Evolutionary conservation across 1,140 invertebrate species (phyloP), one percentile per base, ranked within the genome.

Genomic region (Carposina sasakii): DNA sequence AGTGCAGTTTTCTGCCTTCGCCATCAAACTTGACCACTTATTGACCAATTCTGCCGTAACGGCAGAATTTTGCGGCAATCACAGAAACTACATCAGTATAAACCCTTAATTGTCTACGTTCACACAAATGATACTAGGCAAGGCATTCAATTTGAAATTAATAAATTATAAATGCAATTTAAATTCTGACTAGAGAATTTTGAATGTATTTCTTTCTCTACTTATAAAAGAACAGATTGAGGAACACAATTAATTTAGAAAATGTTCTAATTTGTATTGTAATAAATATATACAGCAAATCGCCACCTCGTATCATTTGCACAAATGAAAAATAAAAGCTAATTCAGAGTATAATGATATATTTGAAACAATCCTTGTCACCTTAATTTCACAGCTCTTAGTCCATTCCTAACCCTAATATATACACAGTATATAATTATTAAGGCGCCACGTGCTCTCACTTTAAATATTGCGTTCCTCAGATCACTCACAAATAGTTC

Each of bases 161-260:
- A 78, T 78, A 78, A 82, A 69, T 76, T 79, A 82, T 82, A 82
- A 82, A 82, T 82, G 76, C 77, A 77, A 56, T 53, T 63, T 65
- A 30, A 49, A 65, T 64, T 57, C 73, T 73, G 77, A 81, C 76
- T 81, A 79, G 75, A 81, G 52, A 78, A 78, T 77, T 78, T 76
- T 67, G 71, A 71, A 67, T 55, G 34, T n/a, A n/a, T n/a, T n/a
- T n/a, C n/a, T n/a, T n/a, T n/a, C n/a, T n/a, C n/a, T n/a, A n/a
- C n/a, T n/a, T n/a, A n/a, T n/a, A n/a, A n/a, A n/a, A n/a, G n/a
- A n/a, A n/a, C n/a, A n/a, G n/a, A n/a, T n/a, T n/a, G n/a, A n/a
- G n/a, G n/a, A n/a, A n/a, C n/a, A n/a, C n/a, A n/a, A n/a, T n/a
- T n/a, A n/a, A n/a, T n/a, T n/a, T n/a, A n/a, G n/a, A n/a, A n/a